A percentile compares a stretch with the other conserved stretches of the same genome.
Evolutionary conservation across 2,888 invertebrate species (phyloP).

Genomic region (Chalcosyrphus nemorum): DNA sequence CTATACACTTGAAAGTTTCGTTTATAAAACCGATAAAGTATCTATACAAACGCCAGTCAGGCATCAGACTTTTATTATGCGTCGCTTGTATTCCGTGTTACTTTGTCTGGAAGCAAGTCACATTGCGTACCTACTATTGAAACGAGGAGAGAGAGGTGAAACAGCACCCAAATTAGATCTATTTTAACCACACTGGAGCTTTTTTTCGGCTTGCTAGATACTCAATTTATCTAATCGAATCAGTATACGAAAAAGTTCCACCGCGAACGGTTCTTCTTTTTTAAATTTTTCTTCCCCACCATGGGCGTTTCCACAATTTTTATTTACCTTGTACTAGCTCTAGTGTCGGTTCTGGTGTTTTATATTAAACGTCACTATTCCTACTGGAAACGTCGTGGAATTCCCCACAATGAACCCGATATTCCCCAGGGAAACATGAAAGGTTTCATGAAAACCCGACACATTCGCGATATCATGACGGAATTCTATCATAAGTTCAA

Average conservation of each 20-base stretch:
- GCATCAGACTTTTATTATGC: too few relatives aligned
- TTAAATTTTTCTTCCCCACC: neutral
- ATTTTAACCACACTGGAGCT: too few relatives aligned
- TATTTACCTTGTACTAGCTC: neutral
- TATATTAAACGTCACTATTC: slow-evolving; percentile 14
- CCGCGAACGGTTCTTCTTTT: neutral
- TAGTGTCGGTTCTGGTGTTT: neutral
- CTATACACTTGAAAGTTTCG: too few relatives aligned
- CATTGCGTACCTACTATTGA: too few relatives aligned
- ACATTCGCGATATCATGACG: slow-evolving; percentile 75
- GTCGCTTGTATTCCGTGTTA: too few relatives aligned
- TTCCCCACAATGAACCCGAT: slow-evolving; percentile 78
- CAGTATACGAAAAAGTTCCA: neutral
- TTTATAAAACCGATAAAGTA: too few relatives aligned
- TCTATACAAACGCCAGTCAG: too few relatives aligned
- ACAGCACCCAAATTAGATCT: too few relatives aligned
- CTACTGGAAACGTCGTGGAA: slow-evolving; percentile 75
- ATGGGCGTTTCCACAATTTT: neutral
- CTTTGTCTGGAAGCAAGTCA: too few relatives aligned
- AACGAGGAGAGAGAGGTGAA: too few relatives aligned
- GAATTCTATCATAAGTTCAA: slow-evolving; percentile 76
- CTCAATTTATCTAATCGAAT: neutral
- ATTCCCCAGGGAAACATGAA: slow-evolving; percentile 76
- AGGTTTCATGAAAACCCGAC: slow-evolving; percentile 73
- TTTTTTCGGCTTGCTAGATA: too few relatives aligned